A percentile compares a stretch with the other conserved stretches of the same genome.
Evolutionary conservation across 2,888 invertebrate genomes (phyloP).

Genomic region (Amiota minor): DNA sequence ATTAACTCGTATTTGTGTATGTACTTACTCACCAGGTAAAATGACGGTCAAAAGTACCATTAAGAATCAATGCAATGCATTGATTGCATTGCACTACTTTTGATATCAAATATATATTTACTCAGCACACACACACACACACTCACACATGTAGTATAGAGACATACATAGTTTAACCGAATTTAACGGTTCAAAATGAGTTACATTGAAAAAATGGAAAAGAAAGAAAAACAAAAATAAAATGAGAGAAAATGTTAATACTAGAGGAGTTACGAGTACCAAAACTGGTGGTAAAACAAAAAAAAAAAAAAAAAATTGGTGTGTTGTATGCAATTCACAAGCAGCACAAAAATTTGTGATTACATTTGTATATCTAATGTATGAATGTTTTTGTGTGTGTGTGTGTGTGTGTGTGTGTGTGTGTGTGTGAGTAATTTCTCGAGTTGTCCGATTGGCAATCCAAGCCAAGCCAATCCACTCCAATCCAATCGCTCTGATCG

Average conservation of each 20-base stretch:
- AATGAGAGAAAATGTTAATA: constrained; percentile 45
- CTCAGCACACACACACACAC: not conserved
- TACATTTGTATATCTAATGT: not conserved
- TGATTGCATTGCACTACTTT: not conserved
- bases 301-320: constrained; percentile 33
- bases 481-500: constrained; percentile 56
- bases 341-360: constrained; percentile 33
- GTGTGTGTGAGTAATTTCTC: constrained; percentile 46
- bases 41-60: too few relatives aligned
- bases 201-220: constrained; percentile 31
- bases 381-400: not conserved
- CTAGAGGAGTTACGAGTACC: not conserved
- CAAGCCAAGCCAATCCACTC: constrained; percentile 36
- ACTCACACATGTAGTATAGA: too few relatives aligned
- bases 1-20: too few relatives aligned
- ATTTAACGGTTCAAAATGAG: not conserved
- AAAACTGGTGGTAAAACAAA: constrained; percentile 23
- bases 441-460: constrained; percentile 62
- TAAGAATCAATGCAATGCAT: too few relatives aligned
- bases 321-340: constrained; percentile 49
- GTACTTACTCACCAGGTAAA: too few relatives aligned
- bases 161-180: not conserved
- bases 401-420: constrained; percentile 24
- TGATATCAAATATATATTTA: not conserved
- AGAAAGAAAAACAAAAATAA: constrained; percentile 34